Base-by-base conservation (phyloP, 2,797 vertebrate genomes). In the Austrolebias charrua region DNA sequence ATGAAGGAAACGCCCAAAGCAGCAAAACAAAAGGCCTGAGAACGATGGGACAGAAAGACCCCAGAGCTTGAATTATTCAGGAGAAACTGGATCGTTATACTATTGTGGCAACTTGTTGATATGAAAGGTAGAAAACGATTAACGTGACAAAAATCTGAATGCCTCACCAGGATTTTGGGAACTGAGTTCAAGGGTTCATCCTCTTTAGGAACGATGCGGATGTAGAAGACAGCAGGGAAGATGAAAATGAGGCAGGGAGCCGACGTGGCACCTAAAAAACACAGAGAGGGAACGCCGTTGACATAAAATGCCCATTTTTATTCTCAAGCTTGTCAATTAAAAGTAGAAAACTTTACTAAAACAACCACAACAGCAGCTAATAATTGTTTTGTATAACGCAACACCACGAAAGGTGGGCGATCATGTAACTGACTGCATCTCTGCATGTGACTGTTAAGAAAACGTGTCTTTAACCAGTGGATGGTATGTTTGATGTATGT, bases 171-270 rank as follows among this genome's bases (percentile, higher is more conserved):
- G 76, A 99, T 95, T 90, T 99, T 99, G 9, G 95, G 94, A 16
- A 64, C 69, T 5, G 98, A 99, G 62, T 50, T 93, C 80, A 93
- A 89, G 0, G 98, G 95, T 73, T 99, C 97, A 13, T 94, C 92
- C n/a, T 98, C 96, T 52, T 92, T 94, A 71, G 98, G 96, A 80
- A 98, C 88, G 14, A 98, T 99, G 55, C 96, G 96, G 78, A 99
- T 98, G 87, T 99, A 99, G 91, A 99, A 99, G 73, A 97, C 88
- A 47, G 96, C 96, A 0, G 97, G 98, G 82, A 99, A 99, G 90
- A 99, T 99, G 91, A 99, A 99, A 86, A 99, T 99, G 82, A 99
- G 95, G 84, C 96, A 99, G 0, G 98, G 97, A 72, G 97, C 97
- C 0, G 96, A 99, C 0, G 98, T 99, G 69, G 97, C 97, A 84